These are phyloP conservation scores for Melanotaenia trifasciata DNA, from an alignment of 2,797 vertebrate genomes.

Conservation along the genomic window DNA sequence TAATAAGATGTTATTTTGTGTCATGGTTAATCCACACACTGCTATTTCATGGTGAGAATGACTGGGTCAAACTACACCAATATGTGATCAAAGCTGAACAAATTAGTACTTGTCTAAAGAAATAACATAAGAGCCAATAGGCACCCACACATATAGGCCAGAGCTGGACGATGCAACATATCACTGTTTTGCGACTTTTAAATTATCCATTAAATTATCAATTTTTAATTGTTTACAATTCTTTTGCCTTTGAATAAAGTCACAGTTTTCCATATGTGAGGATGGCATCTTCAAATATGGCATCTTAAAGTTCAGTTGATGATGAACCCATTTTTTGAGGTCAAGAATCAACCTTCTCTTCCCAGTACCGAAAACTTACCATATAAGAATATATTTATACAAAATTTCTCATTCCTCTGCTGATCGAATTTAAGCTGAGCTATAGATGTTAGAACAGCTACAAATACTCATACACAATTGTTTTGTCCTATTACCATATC, in stretches of 20 bases:
- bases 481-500: slow-evolving; percentile 61
- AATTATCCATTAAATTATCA: too few relatives aligned
- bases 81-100: slow-evolving; percentile 24
- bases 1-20: slow-evolving; percentile 32
- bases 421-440: slow-evolving; percentile 10
- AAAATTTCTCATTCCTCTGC: too few relatives aligned
- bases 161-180: background rate
- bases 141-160: background rate
- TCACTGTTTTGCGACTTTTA: too few relatives aligned
- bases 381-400: slow-evolving; percentile 1
- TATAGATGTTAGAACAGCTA: slow-evolving; percentile 22
- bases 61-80: slow-evolving; percentile 20
- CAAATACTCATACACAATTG: slow-evolving; percentile 20
- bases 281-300: background rate
- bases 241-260: background rate
- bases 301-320: background rate
- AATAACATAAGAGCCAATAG: background rate
- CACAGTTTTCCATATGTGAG: background rate
- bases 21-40: slow-evolving; percentile 36
- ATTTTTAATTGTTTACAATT: too few relatives aligned
- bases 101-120: slow-evolving; percentile 15
- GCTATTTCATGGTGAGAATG: slow-evolving; percentile 18
- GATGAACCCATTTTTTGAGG: background rate
- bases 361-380: background rate
- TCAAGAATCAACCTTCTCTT: slow-evolving; percentile 3